Evolutionary conservation across 2,888 invertebrate species (phyloP), one percentile per base, ranked within the genome.

Genomic region (Polydrusus pterygomalis): DNA sequence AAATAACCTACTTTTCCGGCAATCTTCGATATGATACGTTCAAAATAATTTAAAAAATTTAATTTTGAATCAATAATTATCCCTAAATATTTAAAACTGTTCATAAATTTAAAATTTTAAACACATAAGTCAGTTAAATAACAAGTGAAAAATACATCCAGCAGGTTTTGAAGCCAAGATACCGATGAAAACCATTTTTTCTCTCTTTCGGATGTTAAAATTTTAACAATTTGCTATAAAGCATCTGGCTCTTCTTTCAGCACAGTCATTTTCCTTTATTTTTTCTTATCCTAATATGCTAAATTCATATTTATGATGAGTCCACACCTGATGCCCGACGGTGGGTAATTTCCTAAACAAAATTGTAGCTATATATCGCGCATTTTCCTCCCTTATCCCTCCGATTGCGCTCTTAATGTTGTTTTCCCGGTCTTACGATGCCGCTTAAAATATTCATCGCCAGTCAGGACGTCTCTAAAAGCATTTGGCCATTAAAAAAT

Each of bases 401-500:
- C 81, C 79, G 80, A 82, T 82, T 82, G 80, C 78, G 81, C 82
- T 82, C 84, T 83, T 85, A 85, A 85, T 85, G 86, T 82, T 80
- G 81, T 80, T 83, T 78, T 74, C 70, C 77, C 73, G 60, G 58
- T 74, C 75, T 74, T 77, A 69, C 67, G 62, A 51, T n/a, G 65
- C 70, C 56, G 70, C 70, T 77, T 77, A 87, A 87, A 87, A 87
- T 87, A 87, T 87, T 87, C 87, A 87, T 80, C 83, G 81, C 83
- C 83, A 84, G 85, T 86, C 85, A 85, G 86, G 85, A 86, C 86
- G 88, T 89, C 89, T 89, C 90, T 90, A 90, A 90, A 90, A 90
- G 90, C 90, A 90, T 90, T 90, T 90, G 88, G 90, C 90, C 90
- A 90, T 90, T 90, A 90, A 90, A 90, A 90, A 90, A 88, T 88